Evolutionary conservation across 2,888 invertebrate species (phyloP), one percentile per base, ranked within the genome.

Genomic region (Trissolcus japonicus): DNA sequence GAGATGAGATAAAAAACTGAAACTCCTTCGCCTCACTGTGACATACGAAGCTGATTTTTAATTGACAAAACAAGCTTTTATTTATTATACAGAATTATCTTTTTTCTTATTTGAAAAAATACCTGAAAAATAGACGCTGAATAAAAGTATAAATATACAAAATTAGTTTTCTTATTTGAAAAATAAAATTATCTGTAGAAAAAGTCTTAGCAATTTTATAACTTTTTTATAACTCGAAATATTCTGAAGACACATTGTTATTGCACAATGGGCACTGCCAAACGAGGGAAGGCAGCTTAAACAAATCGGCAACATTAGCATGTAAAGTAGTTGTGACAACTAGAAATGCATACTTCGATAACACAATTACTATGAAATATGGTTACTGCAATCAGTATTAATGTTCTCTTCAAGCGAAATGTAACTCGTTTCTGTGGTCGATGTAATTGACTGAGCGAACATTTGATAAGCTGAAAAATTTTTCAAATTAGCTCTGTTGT

Each of bases 361-460:
- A 76, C 61, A 76, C 76, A 76, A 76, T 76, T 76, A 71, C 76
- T 66, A 76, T 76, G 76, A 76, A 76, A 76, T 76, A 76, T 76
- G 66, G 76, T 66, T 76, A 66, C 66, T 66, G 61, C 65, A 76
- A 76, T 66, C 65, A 61, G 61, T 76, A 76, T 71, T 76, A 76
- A 76, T 76, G 75, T 65, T 68, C 75, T 69, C 68, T 65, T 76
- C 69, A 69, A 76, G 53, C 65, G 48, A 71, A 61, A 60, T 69
- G 69, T 66, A 76, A 76, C 69, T 66, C 69, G 61, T 69, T 65
- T 21, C 66, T 76, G 40, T 56, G 43, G 76, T 53, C 69, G 35
- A 59, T 63, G 69, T 69, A 75, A 75, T 66, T 67, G 73, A 56
- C 74, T 62, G 51, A 67, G 54, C 56, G 67, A 62, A 67, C 57